Evolutionary conservation across 2,797 vertebrate genomes (phyloP).

Genomic region (Karalla daura): DNA sequence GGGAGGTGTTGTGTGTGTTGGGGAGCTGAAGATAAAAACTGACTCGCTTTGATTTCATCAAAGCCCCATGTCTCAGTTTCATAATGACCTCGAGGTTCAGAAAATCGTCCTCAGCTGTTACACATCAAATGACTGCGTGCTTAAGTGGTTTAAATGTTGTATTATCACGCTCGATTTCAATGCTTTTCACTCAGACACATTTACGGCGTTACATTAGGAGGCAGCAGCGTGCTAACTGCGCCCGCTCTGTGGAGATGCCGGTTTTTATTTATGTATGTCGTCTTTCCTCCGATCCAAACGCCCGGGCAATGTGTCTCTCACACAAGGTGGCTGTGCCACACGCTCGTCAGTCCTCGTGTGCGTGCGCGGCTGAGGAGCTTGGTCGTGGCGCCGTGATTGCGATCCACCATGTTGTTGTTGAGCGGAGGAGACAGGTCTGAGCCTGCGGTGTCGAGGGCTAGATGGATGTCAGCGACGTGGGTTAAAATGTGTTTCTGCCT

Average conservation of each 20-base stretch:
- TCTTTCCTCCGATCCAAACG: not conserved
- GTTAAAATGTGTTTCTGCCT: constrained; percentile 75
- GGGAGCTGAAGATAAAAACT: constrained; percentile 3
- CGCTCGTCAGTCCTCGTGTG: not conserved
- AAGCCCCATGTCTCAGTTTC: not conserved
- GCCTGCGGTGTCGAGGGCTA: constrained; percentile 65
- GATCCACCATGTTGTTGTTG: constrained; percentile 68
- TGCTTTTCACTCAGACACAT: not conserved
- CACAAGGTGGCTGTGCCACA: not conserved
- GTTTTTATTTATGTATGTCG: not conserved
- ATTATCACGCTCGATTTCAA: constrained; percentile 2
- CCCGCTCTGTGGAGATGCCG: not conserved
- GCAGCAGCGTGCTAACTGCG: not conserved
- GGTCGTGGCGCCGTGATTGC: constrained; percentile 39
- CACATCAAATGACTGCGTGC: not conserved
- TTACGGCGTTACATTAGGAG: not conserved
- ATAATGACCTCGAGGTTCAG: not conserved
- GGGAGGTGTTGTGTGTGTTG: constrained; percentile 36
- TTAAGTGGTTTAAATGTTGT: not conserved
- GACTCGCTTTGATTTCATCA: not conserved
- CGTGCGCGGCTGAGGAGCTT: constrained; percentile 22
- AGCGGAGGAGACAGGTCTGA: constrained; percentile 71
- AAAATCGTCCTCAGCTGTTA: not conserved
- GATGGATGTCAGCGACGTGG: constrained; percentile 74
- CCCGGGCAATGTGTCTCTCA: not conserved